Base-by-base conservation (phyloP, 2,888 invertebrate species). In the Cheilosia scutellata region DNA sequence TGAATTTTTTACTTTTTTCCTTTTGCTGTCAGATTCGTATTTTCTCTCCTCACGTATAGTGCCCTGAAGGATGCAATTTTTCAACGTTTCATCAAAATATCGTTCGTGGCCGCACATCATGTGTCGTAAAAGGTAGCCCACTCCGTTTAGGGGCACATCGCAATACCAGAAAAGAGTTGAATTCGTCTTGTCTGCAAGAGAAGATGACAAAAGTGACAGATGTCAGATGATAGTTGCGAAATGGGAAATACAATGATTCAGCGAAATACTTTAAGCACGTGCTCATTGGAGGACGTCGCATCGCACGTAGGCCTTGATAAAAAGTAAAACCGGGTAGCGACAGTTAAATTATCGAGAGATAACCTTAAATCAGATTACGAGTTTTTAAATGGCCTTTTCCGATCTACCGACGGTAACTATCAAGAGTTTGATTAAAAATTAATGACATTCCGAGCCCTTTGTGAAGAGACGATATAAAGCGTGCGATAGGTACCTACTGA, bases 121-220 rank as follows among this genome's bases (percentile, higher is more conserved):
- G 60, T 88, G 89, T 0, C 88, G 82, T 5, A 87, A 1, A 0
- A 51, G 42, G 20, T 51, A 88, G 2, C 88, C 88, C n/a, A 16
- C 16, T 6, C 88, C 89, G 7, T 82, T 82, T 0, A n/a, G 0
- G 2, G 82, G 74, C 0, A 87, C 82, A 72, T 89, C 89, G 42
- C 89, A 89, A 44, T 74, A 87, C 88, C 88, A 89, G 76, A 88
- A 89, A 27, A 84, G 57, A 5, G 87, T 40, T 6, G 62, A 51
- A 51, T 88, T 88, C 2, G 13, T 2, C 0, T 13, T 25, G 71
- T 88, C 88, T 88, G 74, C 1, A 86, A 82, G 31, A 58, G 47
- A 57, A 57, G 5, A 13, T 65, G 49, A 31, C 4, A 20, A 20
- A 20, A 33, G 4, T 16, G 16, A 47, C n/a, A 47, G n/a, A 16